These are phyloP conservation scores for Oostethus manadensis DNA, from an alignment of 2,113 vertebrate genomes.

Conservation along the genomic window DNA sequence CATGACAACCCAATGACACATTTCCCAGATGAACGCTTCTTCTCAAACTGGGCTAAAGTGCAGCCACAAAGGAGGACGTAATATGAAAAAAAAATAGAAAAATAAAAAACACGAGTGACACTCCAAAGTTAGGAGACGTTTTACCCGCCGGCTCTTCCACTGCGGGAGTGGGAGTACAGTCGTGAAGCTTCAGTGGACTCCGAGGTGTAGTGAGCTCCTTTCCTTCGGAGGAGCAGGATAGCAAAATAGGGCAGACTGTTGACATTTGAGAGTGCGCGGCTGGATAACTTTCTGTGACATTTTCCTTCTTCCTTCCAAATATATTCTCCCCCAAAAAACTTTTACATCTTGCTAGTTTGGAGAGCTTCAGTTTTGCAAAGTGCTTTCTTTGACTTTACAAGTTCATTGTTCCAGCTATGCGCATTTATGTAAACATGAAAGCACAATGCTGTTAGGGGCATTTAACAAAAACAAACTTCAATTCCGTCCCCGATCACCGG, in stretches of 20 bases:
- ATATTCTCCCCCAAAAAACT: neutral
- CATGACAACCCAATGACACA: too few relatives aligned
- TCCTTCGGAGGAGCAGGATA: neutral
- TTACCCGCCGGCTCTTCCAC: slow-evolving; percentile 2
- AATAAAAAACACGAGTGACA: slow-evolving; percentile 27
- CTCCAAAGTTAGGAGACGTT: slow-evolving; percentile 20
- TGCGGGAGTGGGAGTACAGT: neutral
- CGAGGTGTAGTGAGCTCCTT: neutral
- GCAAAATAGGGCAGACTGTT: neutral
- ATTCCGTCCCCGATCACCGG: neutral
- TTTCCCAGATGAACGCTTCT: slow-evolving; percentile 49
- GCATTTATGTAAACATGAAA: too few relatives aligned
- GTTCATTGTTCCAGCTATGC: too few relatives aligned
- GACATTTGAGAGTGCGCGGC: slow-evolving; percentile 1
- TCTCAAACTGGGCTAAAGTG: slow-evolving; percentile 34
- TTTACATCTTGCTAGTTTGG: slow-evolving; percentile 21
- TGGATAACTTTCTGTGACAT: neutral
- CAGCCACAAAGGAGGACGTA: slow-evolving; percentile 13
- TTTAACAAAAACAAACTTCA: too few relatives aligned
- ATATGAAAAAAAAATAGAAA: slow-evolving; percentile 3
- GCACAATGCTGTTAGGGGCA: too few relatives aligned
- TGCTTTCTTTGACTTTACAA: too few relatives aligned
- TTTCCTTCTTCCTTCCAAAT: neutral
- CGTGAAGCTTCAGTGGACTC: neutral
- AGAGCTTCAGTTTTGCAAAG: too few relatives aligned